Conservation (phyloP, 2,113 vertebrate species). For the Smithornis capensis region DNA sequence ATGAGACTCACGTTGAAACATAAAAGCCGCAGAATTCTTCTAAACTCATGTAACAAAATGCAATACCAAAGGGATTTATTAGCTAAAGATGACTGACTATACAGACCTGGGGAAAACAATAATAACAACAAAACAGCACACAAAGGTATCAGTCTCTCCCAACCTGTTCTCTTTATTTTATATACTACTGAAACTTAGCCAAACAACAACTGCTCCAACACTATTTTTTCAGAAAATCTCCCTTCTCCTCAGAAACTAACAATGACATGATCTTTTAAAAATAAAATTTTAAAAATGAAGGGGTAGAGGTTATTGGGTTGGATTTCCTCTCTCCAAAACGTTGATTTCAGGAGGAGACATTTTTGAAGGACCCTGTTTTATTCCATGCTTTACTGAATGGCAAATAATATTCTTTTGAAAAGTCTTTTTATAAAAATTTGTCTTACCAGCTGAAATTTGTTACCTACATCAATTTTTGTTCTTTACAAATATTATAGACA, state of each 20-base stretch:
- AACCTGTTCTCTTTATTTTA: background rate
- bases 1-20: background rate
- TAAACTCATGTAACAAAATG: rapidly evolving
- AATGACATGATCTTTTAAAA: background rate
- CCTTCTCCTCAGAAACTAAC: background rate
- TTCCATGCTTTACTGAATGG: background rate
- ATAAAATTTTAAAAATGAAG: background rate
- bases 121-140: background rate
- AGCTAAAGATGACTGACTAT: background rate
- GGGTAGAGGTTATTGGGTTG: background rate
- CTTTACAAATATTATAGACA: background rate
- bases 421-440: background rate
- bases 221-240: background rate
- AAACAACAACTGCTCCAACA: background rate
- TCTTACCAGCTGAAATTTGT: background rate
- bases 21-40: background rate
- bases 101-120: background rate
- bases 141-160: background rate
- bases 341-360: background rate
- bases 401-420: background rate
- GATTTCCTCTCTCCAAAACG: background rate
- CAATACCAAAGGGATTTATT: background rate
- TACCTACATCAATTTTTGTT: background rate
- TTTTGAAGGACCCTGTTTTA: background rate
- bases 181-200: background rate